A percentile compares a stretch with the other conserved stretches of the same genome.
Conservation (phyloP, 2,113 vertebrate genomes). For the Coptodon rendalli region DNA sequence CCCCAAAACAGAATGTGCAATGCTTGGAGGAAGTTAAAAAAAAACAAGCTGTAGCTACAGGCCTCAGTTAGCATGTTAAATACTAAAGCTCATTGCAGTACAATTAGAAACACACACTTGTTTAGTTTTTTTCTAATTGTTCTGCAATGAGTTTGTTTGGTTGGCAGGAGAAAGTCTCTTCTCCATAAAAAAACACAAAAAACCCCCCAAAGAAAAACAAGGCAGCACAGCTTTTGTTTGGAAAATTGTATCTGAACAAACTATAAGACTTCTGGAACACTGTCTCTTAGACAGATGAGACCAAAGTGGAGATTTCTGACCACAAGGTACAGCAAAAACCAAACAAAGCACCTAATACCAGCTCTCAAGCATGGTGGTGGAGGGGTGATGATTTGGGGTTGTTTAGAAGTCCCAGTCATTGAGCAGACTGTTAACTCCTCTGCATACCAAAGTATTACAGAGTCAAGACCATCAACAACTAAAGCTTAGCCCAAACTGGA, state of each 20-base stretch:
- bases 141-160: rapidly evolving
- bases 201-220: rapidly evolving
- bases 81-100: background rate
- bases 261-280: background rate
- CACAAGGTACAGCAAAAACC: background rate
- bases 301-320: background rate
- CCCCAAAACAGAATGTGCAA: background rate
- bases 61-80: background rate
- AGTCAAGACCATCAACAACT: background rate
- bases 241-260: background rate
- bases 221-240: background rate
- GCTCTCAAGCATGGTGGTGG: background rate
- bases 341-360: background rate
- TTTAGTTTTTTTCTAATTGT: background rate
- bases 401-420: background rate
- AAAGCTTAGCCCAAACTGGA: background rate
- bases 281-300: background rate
- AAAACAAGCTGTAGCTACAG: background rate
- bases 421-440: background rate
- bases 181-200: background rate
- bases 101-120: background rate
- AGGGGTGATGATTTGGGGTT: background rate
- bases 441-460: background rate
- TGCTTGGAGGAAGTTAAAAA: background rate
- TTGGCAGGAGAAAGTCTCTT: background rate